These are phyloP conservation scores for Shinisaurus crocodilurus DNA, from an alignment of 2,113 vertebrate genomes.

Conservation along the genomic window DNA sequence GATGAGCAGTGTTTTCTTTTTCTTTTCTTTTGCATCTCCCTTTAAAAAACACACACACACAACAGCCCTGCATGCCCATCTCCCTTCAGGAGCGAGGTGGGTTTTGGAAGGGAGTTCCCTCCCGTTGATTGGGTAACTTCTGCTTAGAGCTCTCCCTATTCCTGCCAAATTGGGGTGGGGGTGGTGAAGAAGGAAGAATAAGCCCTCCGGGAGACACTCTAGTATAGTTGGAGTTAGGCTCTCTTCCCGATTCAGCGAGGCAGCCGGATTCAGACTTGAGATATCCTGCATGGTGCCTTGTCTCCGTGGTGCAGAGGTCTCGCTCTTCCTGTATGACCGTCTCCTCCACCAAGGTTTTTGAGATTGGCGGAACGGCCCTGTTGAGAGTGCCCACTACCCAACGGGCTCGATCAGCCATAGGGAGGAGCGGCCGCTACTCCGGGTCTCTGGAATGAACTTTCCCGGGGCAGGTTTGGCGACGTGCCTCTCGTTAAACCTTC, in stretches of 20 bases:
- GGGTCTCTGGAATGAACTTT: too few species aligned
- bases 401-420: too few species aligned
- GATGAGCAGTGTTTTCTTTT: background rate
- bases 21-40: background rate
- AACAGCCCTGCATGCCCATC: background rate
- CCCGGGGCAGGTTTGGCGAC: too few species aligned
- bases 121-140: background rate
- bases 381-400: too few species aligned
- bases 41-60: background rate
- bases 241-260: background rate
- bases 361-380: too few species aligned
- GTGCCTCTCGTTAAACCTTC: too few species aligned
- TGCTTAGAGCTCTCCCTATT: background rate
- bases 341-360: too few species aligned
- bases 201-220: background rate
- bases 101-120: background rate
- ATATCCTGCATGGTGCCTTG: background rate
- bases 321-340: too few species aligned
- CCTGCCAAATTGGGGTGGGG: background rate
- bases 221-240: background rate
- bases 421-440: too few species aligned
- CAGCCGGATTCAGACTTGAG: background rate
- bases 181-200: background rate
- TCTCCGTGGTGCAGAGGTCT: background rate
- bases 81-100: background rate